Base-by-base conservation (phyloP, 2,113 vertebrate species). In the Marmota flaviventris region DNA sequence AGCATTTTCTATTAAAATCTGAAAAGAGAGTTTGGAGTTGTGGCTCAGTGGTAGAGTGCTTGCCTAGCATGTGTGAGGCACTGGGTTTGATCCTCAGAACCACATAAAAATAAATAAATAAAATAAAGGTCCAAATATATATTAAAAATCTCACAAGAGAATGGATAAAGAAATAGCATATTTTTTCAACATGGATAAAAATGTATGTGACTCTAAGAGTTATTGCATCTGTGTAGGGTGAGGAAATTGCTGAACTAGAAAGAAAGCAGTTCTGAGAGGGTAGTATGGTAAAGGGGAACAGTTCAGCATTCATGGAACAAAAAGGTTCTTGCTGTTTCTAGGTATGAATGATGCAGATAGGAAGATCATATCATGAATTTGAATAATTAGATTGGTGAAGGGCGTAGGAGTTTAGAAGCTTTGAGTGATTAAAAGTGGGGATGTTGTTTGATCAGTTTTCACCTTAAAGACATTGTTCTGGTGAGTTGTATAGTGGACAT, bases 371-470 rank as follows among this genome's bases (percentile, higher is more conserved):
- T 73, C 53, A 92, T 94, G 79, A 94, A 22, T 94, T 72, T 69
- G 14, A 53, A 87, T 39, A 92, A 20, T 37, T 51, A 67, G 29
- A 45, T 87, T 13, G 48, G 27, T 53, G 61, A 94, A 85, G 69
- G 37, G 29, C n/a, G 13, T 17, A 85, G 24, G 61, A 63, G 34
- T n/a, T 82, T 82, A 13, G 58, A 94, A 56, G 17, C 20, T 91
- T 85, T 82, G 67, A 65, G 29, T 81, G 63, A 94, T 79, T 89
- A 91, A 51, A 90, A 91, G 17, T 85, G 51, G 32, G 27, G 8
- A 22, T 72, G 12, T 93, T 91, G 82, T 84, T 77, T 88, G 37
- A 34, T 93, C n/a, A 92, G 22, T 45, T 94, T 90, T 95, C 51
- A 76, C 72, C 84, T 94, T 58, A 78, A 77, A 93, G 24, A 32